Evolutionary conservation across 2,797 vertebrate species (phyloP).

Genomic region (Centropyge bicolor): DNA sequence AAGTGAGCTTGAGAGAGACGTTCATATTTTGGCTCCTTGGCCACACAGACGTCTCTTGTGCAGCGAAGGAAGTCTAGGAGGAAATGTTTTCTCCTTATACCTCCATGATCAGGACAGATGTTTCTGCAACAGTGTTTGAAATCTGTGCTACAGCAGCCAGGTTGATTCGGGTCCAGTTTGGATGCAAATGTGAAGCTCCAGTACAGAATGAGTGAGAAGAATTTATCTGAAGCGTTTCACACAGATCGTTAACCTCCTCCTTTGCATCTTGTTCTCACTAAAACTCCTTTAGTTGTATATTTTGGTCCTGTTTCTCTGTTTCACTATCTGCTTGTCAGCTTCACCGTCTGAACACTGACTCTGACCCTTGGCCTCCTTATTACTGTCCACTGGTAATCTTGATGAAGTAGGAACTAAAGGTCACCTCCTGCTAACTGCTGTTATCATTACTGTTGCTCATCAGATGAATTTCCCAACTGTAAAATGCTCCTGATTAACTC

Average conservation of each 20-base stretch:
- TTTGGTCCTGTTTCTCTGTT: not conserved
- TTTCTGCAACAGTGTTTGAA: too few species aligned
- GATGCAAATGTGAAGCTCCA: not conserved
- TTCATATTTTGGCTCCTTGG: too few species aligned
- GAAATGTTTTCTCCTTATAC: too few species aligned
- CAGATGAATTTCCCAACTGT: conserved; percentile 26
- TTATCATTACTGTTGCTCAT: conserved; percentile 10
- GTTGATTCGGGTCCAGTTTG: too few species aligned
- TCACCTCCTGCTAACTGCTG: conserved; percentile 2
- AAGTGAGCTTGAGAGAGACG: too few species aligned
- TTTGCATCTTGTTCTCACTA: not conserved
- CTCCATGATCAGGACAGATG: too few species aligned
- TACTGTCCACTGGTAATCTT: not conserved
- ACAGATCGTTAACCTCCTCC: not conserved
- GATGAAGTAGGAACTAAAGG: conserved; percentile 22
- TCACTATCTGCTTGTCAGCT: not conserved
- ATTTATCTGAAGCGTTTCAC: not conserved
- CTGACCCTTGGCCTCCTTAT: conserved; percentile 8
- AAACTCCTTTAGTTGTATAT: not conserved
- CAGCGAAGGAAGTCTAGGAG: too few species aligned
- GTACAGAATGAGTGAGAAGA: not conserved
- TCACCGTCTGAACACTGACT: not conserved
- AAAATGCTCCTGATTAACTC: conserved; percentile 26
- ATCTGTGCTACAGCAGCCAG: too few species aligned
- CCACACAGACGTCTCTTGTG: too few species aligned